Base-by-base conservation (phyloP, 2,888 invertebrate species). In the Tethea ocularis region DNA sequence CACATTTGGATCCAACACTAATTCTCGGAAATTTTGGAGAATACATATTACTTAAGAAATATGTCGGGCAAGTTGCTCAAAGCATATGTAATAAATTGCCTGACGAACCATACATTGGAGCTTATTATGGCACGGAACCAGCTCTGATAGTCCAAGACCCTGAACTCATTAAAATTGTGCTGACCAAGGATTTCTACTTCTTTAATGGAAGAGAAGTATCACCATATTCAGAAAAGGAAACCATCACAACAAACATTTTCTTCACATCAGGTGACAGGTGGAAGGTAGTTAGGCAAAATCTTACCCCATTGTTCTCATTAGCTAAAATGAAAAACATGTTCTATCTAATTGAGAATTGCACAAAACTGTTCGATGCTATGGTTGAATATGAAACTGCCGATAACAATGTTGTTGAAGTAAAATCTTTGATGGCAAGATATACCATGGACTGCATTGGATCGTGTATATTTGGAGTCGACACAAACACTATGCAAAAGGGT, bases 151-250 rank as follows among this genome's bases (percentile, higher is more conserved):
- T 72, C 7, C 60, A 67, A 55, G 73, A 72, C 46, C 68, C 72
- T 2, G 66, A 70, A n/a, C 11, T 71, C 6, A 57, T 71, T n/a
- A 75, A 68, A 56, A 54, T 64, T 0, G 61, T 74, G 26, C 61
- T 61, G n/a, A 62, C 68, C 0, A 72, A 72, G 41, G 74, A 75
- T 53, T 75, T 71, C 53, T 68, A 70, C 52, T 68, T 68, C 60
- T 75, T 72, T 58, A 64, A 64, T 58, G 66, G 65, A 23, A 64
- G 72, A 52, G 72, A 70, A 54, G 52, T 67, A 7, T 61, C 65
- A 1, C 63, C 61, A 0, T 63, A 73, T 24, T 41, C 51, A 15
- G 53, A 61, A 1, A 63, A 38, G 10, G 65, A 65, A 23, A 6
- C 38, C 1, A 20, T 41, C 1, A 15, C 61, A 1, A 59, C 13